phyloP scores from a whole-genome alignment of 2,888 invertebrate genomes.

The Choristoneura rosaceana region DNA sequence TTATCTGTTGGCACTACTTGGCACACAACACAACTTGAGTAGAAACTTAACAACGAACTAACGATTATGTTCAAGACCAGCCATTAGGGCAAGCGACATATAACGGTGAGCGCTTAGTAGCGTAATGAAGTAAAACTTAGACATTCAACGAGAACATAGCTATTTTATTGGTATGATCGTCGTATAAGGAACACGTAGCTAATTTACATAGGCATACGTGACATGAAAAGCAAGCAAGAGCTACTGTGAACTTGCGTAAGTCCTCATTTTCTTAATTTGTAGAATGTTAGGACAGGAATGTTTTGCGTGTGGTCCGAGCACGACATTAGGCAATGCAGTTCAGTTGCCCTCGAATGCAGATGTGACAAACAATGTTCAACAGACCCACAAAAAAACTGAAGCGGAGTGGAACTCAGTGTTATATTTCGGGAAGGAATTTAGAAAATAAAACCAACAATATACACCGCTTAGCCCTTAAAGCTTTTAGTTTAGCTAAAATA shows the following conservation, averaged over 20 bases:
- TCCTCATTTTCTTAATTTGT: constrained; percentile 30
- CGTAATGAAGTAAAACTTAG: constrained; percentile 35
- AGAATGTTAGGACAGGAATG: constrained; percentile 27
- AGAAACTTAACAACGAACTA: constrained; percentile 15
- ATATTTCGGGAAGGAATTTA: background rate
- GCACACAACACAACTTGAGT: constrained; percentile 13
- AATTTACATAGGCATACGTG: constrained; percentile 71
- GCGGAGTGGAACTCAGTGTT: constrained; percentile 32
- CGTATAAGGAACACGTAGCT: constrained; percentile 65
- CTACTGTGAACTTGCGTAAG: constrained; percentile 37
- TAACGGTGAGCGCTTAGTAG: constrained; percentile 8
- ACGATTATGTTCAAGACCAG: constrained; percentile 6
- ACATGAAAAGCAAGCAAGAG: constrained; percentile 56
- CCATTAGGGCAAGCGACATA: constrained; percentile 9
- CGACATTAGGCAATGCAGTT: constrained; percentile 19
- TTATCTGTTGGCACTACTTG: constrained; percentile 7
- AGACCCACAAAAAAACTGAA: background rate
- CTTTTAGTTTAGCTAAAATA: constrained; percentile 7
- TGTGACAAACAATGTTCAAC: constrained; percentile 1
- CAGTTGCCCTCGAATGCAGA: constrained; percentile 1
- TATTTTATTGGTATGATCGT: constrained; percentile 39
- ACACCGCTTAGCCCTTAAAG: background rate
- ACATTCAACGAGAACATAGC: constrained; percentile 27
- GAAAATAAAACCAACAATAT: background rate
- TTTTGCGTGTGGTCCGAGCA: constrained; percentile 13